Conservation (phyloP, 2,797 vertebrate genomes). For the Hippopotamyrus pictus region DNA sequence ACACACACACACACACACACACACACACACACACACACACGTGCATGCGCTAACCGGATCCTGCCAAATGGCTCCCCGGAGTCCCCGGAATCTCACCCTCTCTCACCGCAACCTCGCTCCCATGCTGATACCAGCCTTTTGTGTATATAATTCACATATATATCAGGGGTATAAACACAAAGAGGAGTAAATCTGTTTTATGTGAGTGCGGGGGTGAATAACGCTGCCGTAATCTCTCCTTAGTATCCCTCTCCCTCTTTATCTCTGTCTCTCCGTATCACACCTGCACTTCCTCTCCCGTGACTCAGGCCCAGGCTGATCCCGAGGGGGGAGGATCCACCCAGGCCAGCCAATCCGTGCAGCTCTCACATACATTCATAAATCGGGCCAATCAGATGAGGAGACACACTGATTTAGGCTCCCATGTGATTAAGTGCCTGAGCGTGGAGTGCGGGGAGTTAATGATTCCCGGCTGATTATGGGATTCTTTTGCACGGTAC, state of each 20-base stretch:
- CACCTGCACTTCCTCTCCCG: background rate
- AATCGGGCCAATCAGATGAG: constrained; percentile 10
- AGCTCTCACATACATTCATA: background rate
- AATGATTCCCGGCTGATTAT: constrained; percentile 29
- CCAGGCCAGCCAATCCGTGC: background rate
- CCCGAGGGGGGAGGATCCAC: background rate
- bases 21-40: background rate
- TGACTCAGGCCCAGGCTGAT: background rate
- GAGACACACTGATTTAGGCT: constrained; percentile 7
- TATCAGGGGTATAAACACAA: background rate
- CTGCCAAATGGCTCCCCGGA: background rate
- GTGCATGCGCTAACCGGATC: background rate
- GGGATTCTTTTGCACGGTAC: constrained; percentile 22
- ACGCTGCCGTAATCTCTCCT: background rate
- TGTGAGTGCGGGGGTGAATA: background rate
- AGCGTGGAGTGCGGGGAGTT: constrained; percentile 14
- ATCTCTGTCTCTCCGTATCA: constrained; percentile 15
- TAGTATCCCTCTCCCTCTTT: constrained; percentile 11
- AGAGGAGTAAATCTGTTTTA: constrained; percentile 7
- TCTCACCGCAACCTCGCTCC: background rate
- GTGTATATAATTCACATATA: constrained; percentile 9
- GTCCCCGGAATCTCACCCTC: background rate
- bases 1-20: background rate
- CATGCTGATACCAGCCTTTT: constrained; percentile 7
- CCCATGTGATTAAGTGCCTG: constrained; percentile 9